Percentiles rank a stretch among this genome's conserved stretches.
phyloP scores from a whole-genome alignment of 2,888 invertebrate genomes.

The Lamellibrachia satsuma region DNA sequence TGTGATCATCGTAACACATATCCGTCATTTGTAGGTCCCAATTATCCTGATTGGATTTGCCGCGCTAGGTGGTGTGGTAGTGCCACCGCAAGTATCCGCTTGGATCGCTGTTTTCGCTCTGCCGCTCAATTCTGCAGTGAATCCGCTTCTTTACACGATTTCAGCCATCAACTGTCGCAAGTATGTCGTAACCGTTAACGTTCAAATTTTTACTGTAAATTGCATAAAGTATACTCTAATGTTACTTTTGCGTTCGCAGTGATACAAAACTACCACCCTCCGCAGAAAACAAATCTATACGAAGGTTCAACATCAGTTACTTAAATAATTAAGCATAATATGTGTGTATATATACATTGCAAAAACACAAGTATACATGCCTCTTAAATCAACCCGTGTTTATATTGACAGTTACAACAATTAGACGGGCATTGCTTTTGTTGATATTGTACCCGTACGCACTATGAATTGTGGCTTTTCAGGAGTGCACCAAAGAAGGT shows the following conservation, averaged over 20 bases:
- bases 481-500: not conserved
- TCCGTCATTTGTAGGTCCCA: conserved; percentile 60
- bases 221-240: too few relatives aligned
- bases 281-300: not conserved
- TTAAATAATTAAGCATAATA: not conserved
- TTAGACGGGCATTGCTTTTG: not conserved
- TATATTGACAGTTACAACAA: not conserved
- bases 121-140: conserved; percentile 35
- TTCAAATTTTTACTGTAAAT: too few relatives aligned
- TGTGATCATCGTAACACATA: not conserved
- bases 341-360: not conserved
- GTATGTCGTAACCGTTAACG: not conserved
- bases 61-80: conserved; percentile 66
- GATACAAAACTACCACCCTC: too few relatives aligned
- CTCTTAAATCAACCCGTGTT: not conserved
- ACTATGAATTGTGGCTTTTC: not conserved
- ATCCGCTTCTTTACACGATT: conserved; percentile 36
- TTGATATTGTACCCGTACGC: not conserved
- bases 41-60: conserved; percentile 68
- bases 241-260: too few relatives aligned
- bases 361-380: not conserved
- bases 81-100: conserved; percentile 58
- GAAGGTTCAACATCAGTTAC: not conserved
- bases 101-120: conserved; percentile 39
- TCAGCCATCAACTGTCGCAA: conserved; percentile 60